Percentiles rank a stretch among this genome's conserved stretches.
phyloP scores from a whole-genome alignment of 2,797 vertebrate species.

The Dryobates pubescens region DNA sequence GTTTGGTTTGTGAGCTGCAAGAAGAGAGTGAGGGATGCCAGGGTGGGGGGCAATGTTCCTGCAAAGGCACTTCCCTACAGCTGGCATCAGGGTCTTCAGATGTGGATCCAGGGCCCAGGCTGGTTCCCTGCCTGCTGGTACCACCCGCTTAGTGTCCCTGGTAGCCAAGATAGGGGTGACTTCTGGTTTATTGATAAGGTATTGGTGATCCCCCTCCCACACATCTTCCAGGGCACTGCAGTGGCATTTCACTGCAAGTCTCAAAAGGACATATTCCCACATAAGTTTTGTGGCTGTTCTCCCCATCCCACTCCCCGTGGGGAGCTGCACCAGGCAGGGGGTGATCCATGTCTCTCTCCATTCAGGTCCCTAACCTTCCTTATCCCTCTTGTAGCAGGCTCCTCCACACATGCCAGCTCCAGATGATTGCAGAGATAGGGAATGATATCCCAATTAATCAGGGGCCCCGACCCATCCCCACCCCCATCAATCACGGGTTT shows the following conservation, averaged over 20 bases:
- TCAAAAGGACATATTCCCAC: background rate
- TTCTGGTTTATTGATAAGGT: background rate
- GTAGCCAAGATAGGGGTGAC: background rate
- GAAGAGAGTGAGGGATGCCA: background rate
- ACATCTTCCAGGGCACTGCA: rapidly evolving
- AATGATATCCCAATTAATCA: constrained; percentile 36
- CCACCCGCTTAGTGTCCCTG: rapidly evolving
- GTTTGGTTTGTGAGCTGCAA: background rate
- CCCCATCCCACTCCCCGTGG: background rate
- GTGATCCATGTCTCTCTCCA: background rate
- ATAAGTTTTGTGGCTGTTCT: background rate
- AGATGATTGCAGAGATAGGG: background rate
- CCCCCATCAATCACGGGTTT: constrained; percentile 53
- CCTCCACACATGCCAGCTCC: background rate
- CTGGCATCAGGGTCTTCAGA: background rate
- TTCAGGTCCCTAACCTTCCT: background rate
- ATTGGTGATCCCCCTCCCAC: background rate
- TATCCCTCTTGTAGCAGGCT: background rate
- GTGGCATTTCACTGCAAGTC: background rate
- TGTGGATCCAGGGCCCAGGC: background rate
- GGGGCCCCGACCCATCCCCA: background rate
- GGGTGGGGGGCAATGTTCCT: background rate
- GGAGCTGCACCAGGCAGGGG: background rate
- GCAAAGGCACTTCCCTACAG: background rate
- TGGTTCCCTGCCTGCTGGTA: background rate